Conservation (phyloP, 2,888 invertebrate genomes). For the Diadromus collaris region DNA sequence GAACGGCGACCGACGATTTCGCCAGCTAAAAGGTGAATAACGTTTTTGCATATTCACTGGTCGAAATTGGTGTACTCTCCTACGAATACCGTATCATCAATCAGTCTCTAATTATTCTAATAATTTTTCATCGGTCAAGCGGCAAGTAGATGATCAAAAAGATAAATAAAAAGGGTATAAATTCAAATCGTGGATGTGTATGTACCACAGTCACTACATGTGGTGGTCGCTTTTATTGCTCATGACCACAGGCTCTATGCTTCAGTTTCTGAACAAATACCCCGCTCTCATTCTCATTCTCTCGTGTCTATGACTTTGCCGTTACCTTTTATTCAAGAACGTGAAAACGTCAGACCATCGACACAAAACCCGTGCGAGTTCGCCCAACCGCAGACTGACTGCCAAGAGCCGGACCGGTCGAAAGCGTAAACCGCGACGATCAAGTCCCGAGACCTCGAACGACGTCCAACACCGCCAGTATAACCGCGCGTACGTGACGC, state of each 20-base stretch:
- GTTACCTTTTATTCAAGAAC: conserved; percentile 42
- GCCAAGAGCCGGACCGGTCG: conserved; percentile 2
- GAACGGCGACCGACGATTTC: neutral
- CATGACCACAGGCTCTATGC: neutral
- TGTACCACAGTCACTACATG: neutral
- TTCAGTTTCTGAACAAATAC: conserved; percentile 1
- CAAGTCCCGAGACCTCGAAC: conserved; percentile 51
- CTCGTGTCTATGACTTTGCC: neutral
- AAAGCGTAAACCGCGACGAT: conserved; percentile 56
- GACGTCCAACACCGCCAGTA: conserved; percentile 39
- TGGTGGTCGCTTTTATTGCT: neutral
- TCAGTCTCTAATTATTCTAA: neutral
- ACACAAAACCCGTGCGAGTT: conserved; percentile 35
- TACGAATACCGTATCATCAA: neutral
- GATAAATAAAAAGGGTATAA: neutral
- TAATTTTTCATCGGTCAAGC: neutral
- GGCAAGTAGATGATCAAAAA: neutral
- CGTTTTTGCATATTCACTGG: neutral
- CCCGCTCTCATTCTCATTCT: neutral
- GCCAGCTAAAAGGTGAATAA: neutral
- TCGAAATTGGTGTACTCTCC: neutral
- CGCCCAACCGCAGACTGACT: conserved; percentile 13
- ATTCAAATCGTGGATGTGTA: neutral
- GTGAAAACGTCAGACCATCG: conserved; percentile 41
- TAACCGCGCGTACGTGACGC: conserved; percentile 57